phyloP scores from a whole-genome alignment of 2,888 invertebrate genomes.

The Dusona sp. region DNA sequence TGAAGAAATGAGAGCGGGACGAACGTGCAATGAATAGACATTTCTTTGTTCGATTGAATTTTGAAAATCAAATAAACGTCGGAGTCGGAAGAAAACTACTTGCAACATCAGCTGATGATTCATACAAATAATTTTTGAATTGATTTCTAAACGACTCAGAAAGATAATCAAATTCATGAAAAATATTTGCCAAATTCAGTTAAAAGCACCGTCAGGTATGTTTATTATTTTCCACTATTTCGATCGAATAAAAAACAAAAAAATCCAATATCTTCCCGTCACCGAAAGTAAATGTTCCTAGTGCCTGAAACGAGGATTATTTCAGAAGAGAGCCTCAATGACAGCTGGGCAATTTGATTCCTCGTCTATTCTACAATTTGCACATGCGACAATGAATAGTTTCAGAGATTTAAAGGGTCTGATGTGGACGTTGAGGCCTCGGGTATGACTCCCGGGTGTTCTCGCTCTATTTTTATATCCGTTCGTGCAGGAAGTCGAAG shows the following conservation, averaged over 20 bases:
- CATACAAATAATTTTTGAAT: too few species aligned
- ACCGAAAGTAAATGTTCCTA: not conserved
- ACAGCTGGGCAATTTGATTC: not conserved
- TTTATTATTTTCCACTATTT: too few species aligned
- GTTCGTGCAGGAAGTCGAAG: constrained; percentile 83
- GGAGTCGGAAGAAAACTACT: not conserved
- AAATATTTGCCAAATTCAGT: too few species aligned
- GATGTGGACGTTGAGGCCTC: constrained; percentile 59
- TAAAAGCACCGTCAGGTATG: too few species aligned
- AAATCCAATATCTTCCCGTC: not conserved
- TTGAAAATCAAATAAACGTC: not conserved
- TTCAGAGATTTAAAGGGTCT: constrained; percentile 64
- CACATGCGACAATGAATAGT: constrained; percentile 36
- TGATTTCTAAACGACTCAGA: too few species aligned
- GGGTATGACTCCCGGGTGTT: constrained; percentile 66
- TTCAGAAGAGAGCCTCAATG: not conserved
- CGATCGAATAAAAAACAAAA: not conserved
- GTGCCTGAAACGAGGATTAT: not conserved
- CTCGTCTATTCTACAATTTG: constrained; percentile 1
- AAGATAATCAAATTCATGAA: too few species aligned
- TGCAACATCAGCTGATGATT: too few species aligned
- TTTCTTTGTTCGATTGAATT: constrained; percentile 14
- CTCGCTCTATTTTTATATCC: constrained; percentile 84
- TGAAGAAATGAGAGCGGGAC: not conserved
- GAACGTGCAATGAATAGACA: not conserved